These are phyloP conservation scores for Chrysolina oricalcia DNA, from an alignment of 2,888 invertebrate species.

Conservation along the genomic window DNA sequence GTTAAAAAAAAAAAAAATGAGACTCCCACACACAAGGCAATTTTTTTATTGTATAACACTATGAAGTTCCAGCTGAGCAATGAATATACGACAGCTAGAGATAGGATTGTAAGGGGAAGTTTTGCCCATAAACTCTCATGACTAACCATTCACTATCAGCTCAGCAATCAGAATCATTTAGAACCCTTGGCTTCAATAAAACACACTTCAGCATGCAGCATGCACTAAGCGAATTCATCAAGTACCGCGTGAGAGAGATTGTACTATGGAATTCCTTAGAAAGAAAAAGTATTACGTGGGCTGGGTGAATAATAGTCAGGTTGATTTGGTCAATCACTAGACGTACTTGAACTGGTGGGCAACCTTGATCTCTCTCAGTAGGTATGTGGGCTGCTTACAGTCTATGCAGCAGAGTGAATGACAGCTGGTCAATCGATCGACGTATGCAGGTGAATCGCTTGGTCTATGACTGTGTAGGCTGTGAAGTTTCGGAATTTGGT, in stretches of 20 bases:
- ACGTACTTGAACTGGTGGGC: constrained; percentile 12
- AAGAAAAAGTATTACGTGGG: constrained; percentile 23
- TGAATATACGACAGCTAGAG: too few relatives aligned
- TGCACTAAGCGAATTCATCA: not conserved
- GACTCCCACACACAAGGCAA: too few relatives aligned
- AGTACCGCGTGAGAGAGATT: constrained; percentile 11
- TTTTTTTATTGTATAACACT: too few relatives aligned
- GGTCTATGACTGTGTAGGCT: constrained; percentile 1
- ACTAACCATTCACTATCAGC: too few relatives aligned
- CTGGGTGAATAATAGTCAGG: constrained; percentile 10
- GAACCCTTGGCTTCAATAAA: too few relatives aligned
- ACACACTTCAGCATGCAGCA: too few relatives aligned
- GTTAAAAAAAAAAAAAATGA: too few relatives aligned
- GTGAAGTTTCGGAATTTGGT: not conserved
- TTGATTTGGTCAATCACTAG: constrained; percentile 21
- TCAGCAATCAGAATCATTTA: too few relatives aligned
- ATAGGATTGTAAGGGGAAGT: too few relatives aligned
- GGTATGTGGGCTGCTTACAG: constrained; percentile 14
- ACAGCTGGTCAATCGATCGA: constrained; percentile 8
- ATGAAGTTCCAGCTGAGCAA: too few relatives aligned
- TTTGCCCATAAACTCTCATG: too few relatives aligned
- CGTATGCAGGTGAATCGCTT: constrained; percentile 15
- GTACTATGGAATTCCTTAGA: constrained; percentile 18
- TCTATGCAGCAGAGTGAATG: constrained; percentile 14
- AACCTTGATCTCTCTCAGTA: constrained; percentile 18